A percentile compares a stretch with the other conserved stretches of the same genome.
Conservation (phyloP, 2,888 invertebrate genomes). For the Aricia artaxerxes region DNA sequence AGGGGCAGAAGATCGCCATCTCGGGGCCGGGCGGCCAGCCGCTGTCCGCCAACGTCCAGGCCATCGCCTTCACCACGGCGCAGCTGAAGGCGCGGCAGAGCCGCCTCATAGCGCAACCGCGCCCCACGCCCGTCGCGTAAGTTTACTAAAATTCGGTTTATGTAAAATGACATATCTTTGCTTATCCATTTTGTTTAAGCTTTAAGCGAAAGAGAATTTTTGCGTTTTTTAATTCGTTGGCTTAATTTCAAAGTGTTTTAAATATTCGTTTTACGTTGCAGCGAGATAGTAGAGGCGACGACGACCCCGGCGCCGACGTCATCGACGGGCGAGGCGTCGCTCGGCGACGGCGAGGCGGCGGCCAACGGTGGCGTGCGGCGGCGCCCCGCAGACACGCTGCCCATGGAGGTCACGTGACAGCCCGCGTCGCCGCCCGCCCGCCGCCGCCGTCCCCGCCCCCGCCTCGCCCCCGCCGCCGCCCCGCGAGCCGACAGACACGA, state of each 20-base stretch:
- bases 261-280: constrained; percentile 41
- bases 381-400: constrained; percentile 58
- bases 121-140: constrained; percentile 54
- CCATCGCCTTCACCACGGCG: constrained; percentile 61
- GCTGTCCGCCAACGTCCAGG: constrained; percentile 60
- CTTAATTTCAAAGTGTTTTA: neutral
- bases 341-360: constrained; percentile 44
- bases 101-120: constrained; percentile 53
- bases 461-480: constrained; percentile 24
- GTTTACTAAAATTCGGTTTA: constrained; percentile 39
- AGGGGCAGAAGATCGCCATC: constrained; percentile 61
- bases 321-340: constrained; percentile 38
- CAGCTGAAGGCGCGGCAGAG: constrained; percentile 62
- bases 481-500: neutral
- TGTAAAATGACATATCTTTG: too few relatives aligned
- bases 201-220: neutral
- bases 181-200: neutral
- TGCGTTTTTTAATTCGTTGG: neutral
- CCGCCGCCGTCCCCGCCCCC: constrained; percentile 8
- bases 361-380: constrained; percentile 54
- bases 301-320: constrained; percentile 47
- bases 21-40: constrained; percentile 54
- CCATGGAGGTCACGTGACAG: constrained; percentile 78
- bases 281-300: constrained; percentile 58
- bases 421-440: constrained; percentile 40